Percentiles rank a stretch among this genome's conserved stretches.
Evolutionary conservation across 2,888 invertebrate genomes (phyloP).

Genomic region (Leucophenga montana): DNA sequence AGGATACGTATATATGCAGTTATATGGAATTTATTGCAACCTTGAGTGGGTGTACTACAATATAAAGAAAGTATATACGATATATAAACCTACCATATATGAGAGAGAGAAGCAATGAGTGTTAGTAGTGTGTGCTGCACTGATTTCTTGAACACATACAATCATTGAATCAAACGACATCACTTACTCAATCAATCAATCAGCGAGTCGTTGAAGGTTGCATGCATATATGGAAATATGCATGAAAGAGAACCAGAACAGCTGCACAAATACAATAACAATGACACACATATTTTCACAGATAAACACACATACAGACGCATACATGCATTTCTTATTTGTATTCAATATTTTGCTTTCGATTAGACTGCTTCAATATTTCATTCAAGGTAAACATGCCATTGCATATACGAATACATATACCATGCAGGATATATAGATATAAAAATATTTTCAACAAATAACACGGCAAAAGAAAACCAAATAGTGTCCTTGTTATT

Average conservation of each 20-base stretch:
- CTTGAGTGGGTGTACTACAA: constrained; percentile 8
- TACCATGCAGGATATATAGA: too few species aligned
- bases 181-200: constrained; percentile 10
- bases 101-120: neutral
- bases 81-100: neutral
- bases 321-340: constrained; percentile 54
- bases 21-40: constrained; percentile 7
- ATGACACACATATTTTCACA: neutral
- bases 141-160: neutral
- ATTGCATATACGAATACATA: constrained; percentile 1
- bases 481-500: constrained; percentile 11
- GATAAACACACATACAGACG: constrained; percentile 25
- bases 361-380: constrained; percentile 52
- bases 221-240: neutral
- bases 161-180: constrained; percentile 14
- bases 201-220: neutral
- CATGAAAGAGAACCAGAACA: neutral
- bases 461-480: too few species aligned
- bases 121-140: too few species aligned
- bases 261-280: constrained; percentile 10
- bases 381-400: constrained; percentile 35
- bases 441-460: too few species aligned
- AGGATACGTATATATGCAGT: neutral
- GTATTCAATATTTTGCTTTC: constrained; percentile 60
- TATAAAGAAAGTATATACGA: too few species aligned